phyloP scores from a whole-genome alignment of 2,113 vertebrate genomes.

The Elanus axillaris region DNA sequence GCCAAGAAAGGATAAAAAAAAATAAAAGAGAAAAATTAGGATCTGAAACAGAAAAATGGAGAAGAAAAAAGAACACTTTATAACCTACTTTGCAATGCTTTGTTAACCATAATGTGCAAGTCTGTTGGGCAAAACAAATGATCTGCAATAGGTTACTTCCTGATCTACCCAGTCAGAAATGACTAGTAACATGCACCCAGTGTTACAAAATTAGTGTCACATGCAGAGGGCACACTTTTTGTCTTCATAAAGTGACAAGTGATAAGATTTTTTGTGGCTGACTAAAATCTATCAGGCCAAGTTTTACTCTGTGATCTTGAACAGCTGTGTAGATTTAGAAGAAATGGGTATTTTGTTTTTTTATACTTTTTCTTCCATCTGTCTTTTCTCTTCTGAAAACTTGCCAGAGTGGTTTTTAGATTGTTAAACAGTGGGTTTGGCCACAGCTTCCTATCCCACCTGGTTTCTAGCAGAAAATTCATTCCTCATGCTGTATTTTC shows the following conservation, averaged over 20 bases:
- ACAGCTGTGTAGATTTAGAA: neutral
- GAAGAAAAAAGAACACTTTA: neutral
- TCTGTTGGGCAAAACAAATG: neutral
- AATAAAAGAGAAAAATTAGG: neutral
- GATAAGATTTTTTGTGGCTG: neutral
- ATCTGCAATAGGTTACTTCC: neutral
- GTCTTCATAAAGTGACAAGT: neutral
- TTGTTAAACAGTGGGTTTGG: neutral
- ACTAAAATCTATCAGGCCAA: neutral
- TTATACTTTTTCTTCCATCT: neutral
- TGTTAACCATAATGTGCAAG: neutral
- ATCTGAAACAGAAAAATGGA: neutral
- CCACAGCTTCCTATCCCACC: neutral
- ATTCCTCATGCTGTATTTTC: neutral
- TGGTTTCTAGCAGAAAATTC: neutral
- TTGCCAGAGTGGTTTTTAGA: neutral
- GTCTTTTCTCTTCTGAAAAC: neutral
- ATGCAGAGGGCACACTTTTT: neutral
- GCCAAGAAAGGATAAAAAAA: neutral
- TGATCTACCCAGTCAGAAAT: neutral
- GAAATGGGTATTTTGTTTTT: neutral
- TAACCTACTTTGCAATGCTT: neutral
- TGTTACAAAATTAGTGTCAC: neutral
- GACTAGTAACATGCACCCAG: neutral
- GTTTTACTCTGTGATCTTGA: neutral